These are phyloP conservation scores for Aproaerema taeniolella DNA, from an alignment of 2,888 invertebrate species.

Conservation along the genomic window DNA sequence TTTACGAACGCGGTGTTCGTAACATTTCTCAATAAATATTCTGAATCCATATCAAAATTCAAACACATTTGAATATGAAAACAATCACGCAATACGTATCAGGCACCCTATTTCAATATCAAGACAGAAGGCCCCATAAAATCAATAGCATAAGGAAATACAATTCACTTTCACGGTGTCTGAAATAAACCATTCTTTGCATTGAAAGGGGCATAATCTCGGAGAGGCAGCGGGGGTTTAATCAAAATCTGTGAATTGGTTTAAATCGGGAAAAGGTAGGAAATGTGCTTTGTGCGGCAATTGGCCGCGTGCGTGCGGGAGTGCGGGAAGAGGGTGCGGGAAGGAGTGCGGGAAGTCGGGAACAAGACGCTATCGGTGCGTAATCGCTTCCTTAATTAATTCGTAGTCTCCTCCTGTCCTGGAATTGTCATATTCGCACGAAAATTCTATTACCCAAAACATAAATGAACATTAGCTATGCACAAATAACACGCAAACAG, in stretches of 20 bases:
- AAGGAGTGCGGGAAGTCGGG: slow-evolving; percentile 44
- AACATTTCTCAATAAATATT: too few relatives aligned
- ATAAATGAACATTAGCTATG: not conserved
- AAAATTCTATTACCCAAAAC: not conserved
- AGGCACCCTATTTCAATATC: too few relatives aligned
- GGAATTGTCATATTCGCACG: too few relatives aligned
- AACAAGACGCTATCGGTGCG: slow-evolving; percentile 52
- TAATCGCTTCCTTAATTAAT: slow-evolving; percentile 78
- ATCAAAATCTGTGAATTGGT: slow-evolving; percentile 77
- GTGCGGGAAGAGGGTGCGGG: slow-evolving; percentile 45
- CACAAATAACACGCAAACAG: not conserved
- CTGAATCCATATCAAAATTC: too few relatives aligned
- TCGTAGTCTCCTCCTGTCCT: slow-evolving; percentile 52
- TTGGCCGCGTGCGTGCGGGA: slow-evolving; percentile 66
- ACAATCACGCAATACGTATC: too few relatives aligned
- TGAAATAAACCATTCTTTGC: slow-evolving; percentile 76
- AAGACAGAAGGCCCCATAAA: slow-evolving; percentile 50
- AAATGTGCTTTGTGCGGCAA: slow-evolving; percentile 75
- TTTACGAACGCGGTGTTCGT: too few relatives aligned
- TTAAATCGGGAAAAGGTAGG: slow-evolving; percentile 77
- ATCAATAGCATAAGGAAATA: slow-evolving; percentile 70
- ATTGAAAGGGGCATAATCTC: slow-evolving; percentile 76
- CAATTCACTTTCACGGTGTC: slow-evolving; percentile 74
- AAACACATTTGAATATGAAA: too few relatives aligned
- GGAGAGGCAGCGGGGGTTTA: slow-evolving; percentile 71